A percentile compares a stretch with the other conserved stretches of the same genome.
phyloP scores from a whole-genome alignment of 2,797 vertebrate species.

The Malurus leucopterus region DNA sequence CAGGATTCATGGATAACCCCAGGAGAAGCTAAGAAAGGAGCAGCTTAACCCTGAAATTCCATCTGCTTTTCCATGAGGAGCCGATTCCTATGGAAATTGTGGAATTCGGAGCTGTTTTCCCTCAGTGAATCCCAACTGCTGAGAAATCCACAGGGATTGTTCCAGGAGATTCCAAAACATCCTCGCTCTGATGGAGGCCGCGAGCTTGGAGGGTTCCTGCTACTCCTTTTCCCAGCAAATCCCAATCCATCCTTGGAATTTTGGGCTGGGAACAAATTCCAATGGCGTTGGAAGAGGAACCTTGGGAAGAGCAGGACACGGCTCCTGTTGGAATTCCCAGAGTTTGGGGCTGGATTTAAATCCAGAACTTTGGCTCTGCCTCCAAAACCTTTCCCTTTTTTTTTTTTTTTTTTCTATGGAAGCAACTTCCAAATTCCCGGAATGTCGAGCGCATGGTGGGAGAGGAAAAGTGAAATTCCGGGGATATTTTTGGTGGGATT shows the following conservation, averaged over 20 bases:
- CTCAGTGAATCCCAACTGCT: neutral
- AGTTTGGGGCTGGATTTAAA: neutral
- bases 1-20: neutral
- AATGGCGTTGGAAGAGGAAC: neutral
- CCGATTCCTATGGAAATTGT: fast-evolving
- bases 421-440: neutral
- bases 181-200: neutral
- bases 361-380: neutral
- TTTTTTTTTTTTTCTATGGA: neutral
- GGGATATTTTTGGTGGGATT: neutral
- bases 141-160: neutral
- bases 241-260: neutral
- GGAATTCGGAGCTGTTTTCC: too few relatives aligned
- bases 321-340: neutral
- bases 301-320: neutral
- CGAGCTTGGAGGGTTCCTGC: neutral
- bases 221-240: neutral
- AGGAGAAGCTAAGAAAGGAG: neutral
- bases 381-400: neutral
- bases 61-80: neutral
- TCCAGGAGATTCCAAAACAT: neutral
- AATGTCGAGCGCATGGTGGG: neutral
- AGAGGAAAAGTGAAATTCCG: neutral
- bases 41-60: neutral
- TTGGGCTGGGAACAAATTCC: neutral